A percentile compares a stretch with the other conserved stretches of the same genome.
Evolutionary conservation across 2,888 invertebrate genomes (phyloP).

Genomic region (Agrochola lychnidis): DNA sequence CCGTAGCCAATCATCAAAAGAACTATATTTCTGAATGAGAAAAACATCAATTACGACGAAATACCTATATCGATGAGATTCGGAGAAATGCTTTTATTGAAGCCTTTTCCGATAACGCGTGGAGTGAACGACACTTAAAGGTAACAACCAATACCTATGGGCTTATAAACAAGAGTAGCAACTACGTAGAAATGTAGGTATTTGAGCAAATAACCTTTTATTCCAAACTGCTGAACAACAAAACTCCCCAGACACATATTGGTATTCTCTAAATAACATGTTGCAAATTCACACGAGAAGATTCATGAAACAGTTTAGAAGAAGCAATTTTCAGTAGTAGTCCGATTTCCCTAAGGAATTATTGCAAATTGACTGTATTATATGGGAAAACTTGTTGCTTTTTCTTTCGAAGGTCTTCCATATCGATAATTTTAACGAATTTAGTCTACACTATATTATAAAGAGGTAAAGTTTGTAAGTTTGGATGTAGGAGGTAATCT

Average conservation of each 20-base stretch:
- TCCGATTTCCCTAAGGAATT: conserved; percentile 4
- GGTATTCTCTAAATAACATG: background rate
- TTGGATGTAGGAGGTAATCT: too few relatives aligned
- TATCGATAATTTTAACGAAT: background rate
- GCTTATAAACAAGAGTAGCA: too few relatives aligned
- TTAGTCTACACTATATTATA: too few relatives aligned
- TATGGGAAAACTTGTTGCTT: too few relatives aligned
- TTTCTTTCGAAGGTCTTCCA: background rate
- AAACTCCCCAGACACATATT: conserved; percentile 11
- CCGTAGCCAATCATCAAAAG: conserved; percentile 6
- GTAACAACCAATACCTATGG: too few relatives aligned
- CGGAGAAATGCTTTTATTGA: too few relatives aligned
- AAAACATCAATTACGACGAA: background rate
- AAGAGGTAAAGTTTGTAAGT: too few relatives aligned
- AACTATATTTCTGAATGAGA: conserved; percentile 22
- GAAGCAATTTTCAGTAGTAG: conserved; percentile 16
- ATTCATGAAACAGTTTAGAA: conserved; percentile 20
- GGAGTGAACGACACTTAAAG: too few relatives aligned
- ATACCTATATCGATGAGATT: too few relatives aligned
- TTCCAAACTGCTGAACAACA: background rate
- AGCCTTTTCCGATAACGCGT: too few relatives aligned
- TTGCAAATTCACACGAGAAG: conserved; percentile 19
- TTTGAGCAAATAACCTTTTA: background rate
- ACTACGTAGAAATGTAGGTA: background rate
- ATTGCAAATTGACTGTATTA: conserved; percentile 15